These are phyloP conservation scores for Anguilla pacifica DNA, from an alignment of 2,797 vertebrate genomes.

Conservation along the genomic window DNA sequence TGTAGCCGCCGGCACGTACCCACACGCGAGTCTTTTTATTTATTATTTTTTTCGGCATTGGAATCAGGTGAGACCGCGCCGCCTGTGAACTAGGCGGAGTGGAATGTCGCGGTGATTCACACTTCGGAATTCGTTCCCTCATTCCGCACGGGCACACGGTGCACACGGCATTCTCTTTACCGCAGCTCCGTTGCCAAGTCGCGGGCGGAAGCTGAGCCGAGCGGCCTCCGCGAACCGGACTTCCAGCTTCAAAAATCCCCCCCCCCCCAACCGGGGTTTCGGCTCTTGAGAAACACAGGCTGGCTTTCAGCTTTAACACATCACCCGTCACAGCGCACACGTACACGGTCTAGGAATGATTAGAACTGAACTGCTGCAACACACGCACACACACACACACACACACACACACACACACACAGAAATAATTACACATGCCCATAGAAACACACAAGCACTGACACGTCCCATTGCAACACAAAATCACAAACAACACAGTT, in stretches of 20 bases:
- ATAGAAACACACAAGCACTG: not conserved
- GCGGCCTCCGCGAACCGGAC: not conserved
- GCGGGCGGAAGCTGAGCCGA: not conserved
- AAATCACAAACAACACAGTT: not conserved
- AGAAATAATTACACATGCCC: slow-evolving; percentile 36
- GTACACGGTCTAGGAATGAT: slow-evolving; percentile 22
- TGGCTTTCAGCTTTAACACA: not conserved
- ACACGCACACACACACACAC: not conserved
- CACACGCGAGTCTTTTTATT: not conserved
- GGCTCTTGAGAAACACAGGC: slow-evolving; percentile 27
- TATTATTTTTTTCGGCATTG: not conserved
- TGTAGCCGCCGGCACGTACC: not conserved
- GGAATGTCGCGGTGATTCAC: slow-evolving; percentile 26
- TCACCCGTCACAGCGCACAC: slow-evolving; percentile 7
- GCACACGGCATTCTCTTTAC: slow-evolving; percentile 4
- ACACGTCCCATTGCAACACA: no score
- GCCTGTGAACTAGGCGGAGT: not conserved
- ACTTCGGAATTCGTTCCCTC: not conserved
- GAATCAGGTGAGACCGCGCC: slow-evolving; percentile 21
- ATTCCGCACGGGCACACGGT: not conserved
- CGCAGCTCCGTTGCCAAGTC: not conserved
- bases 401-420: not conserved
- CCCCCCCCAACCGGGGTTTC: not conserved
- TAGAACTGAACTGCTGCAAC: not conserved
- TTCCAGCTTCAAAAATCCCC: not conserved